phyloP scores from a whole-genome alignment of 2,113 vertebrate genomes.

The Amblyornis subalaris region DNA sequence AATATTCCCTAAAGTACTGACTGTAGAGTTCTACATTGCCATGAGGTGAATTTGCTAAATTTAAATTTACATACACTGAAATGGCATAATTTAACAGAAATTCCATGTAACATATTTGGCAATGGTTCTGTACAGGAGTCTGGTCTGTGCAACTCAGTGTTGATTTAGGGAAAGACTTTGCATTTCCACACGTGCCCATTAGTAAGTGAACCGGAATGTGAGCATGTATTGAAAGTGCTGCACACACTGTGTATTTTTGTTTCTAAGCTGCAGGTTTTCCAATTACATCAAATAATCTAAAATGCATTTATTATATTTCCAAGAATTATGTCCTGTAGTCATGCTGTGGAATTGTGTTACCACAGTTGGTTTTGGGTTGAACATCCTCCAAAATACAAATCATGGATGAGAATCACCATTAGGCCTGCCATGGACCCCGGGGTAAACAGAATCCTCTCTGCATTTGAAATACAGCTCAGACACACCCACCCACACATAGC shows the following conservation, averaged over 20 bases:
- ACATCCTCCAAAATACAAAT: fast-evolving
- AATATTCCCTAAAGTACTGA: slow-evolving; percentile 43
- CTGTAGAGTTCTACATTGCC: not conserved
- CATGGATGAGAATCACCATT: not conserved
- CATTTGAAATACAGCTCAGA: not conserved
- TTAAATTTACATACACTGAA: not conserved
- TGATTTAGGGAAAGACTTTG: not conserved
- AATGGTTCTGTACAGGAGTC: not conserved
- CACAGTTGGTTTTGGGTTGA: not conserved
- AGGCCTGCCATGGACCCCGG: not conserved
- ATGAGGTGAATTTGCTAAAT: not conserved
- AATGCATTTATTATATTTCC: not conserved
- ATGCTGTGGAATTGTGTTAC: not conserved
- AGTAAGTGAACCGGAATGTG: not conserved
- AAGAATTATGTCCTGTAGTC: not conserved
- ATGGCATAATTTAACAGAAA: slow-evolving; percentile 13
- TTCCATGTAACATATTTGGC: slow-evolving; percentile 15
- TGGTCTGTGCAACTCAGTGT: not conserved
- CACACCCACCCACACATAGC: not conserved
- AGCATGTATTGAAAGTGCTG: not conserved
- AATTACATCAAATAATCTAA: not conserved
- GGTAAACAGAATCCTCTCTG: not conserved
- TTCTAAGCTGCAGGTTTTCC: not conserved
- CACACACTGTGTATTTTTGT: not conserved
- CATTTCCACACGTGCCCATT: not conserved